These are phyloP conservation scores for Morbakka virulenta DNA, from an alignment of 30 jellyfish, hydroid and myxozoan genomes.

Conservation along the genomic window DNA sequence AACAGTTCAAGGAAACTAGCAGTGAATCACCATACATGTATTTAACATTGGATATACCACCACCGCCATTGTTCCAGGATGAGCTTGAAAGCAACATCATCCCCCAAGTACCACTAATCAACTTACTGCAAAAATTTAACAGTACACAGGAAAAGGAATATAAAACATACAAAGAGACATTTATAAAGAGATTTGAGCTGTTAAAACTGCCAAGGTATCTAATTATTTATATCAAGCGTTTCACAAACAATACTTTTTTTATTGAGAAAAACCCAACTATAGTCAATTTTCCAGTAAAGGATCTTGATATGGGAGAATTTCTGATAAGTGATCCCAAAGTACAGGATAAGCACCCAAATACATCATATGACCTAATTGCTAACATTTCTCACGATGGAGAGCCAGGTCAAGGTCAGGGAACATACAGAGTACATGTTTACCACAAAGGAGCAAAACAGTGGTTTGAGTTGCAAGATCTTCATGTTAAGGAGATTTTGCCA, in stretches of 20 bases:
- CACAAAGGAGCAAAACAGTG: constrained; percentile 98
- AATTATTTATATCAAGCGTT: constrained; percentile 82
- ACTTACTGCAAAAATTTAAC: constrained; percentile 78
- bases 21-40: constrained; percentile 77
- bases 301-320: constrained; percentile 85
- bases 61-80: constrained; percentile 97
- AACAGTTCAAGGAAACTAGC: constrained; percentile 66
- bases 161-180: constrained; percentile 85
- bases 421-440: constrained; percentile 79
- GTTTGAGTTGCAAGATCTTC: constrained; percentile 96
- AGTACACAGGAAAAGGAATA: constrained; percentile 94
- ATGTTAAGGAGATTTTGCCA: constrained; percentile 92
- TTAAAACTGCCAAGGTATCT: constrained; percentile 88
- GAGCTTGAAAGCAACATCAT: constrained; percentile 88
- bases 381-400: constrained; percentile 92
- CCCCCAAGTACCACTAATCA: constrained; percentile 88
- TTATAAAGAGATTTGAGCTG: constrained; percentile 75
- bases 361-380: constrained; percentile 83
- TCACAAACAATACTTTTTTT: constrained; percentile 90
- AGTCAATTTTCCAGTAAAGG: constrained; percentile 64
- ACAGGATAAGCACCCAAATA: constrained; percentile 48
- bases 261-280: constrained; percentile 98
- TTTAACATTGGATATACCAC: constrained; percentile 95
- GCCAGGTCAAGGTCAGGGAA: constrained; percentile 74
- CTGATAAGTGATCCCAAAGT: constrained; percentile 66